Conservation (phyloP, 2,888 invertebrate genomes). For the Drosophila mercatorum region DNA sequence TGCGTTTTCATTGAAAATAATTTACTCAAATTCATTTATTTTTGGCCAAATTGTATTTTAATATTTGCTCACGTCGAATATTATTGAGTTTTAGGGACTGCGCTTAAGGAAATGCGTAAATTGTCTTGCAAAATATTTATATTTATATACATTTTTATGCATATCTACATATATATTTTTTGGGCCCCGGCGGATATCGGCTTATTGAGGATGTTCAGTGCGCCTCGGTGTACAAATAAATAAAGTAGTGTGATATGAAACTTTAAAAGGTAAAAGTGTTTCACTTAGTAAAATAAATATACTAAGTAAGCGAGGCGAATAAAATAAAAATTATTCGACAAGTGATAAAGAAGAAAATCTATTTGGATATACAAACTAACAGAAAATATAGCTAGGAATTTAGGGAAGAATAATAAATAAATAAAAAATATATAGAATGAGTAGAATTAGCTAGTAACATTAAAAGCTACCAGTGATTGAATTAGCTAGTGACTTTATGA, state of each 20-base stretch:
- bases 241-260: conserved; percentile 37
- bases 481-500: neutral
- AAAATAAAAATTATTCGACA: conserved; percentile 11
- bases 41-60: conserved; percentile 54
- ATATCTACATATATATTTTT: neutral
- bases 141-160: conserved; percentile 19
- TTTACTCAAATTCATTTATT: conserved; percentile 56
- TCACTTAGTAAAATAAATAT: conserved; percentile 18
- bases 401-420: neutral
- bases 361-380: neutral
- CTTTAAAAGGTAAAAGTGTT: conserved; percentile 1
- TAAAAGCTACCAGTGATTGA: too few species aligned
- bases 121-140: conserved; percentile 53
- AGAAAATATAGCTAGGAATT: neutral
- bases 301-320: neutral
- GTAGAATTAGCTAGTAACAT: neutral
- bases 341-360: neutral
- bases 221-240: conserved; percentile 56
- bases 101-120: conserved; percentile 66
- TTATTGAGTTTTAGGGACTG: conserved; percentile 25
- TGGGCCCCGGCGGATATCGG: conserved; percentile 58
- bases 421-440: neutral
- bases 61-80: conserved; percentile 54
- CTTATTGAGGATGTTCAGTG: conserved; percentile 52
- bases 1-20: conserved; percentile 71